Conservation (phyloP, 2,888 invertebrate genomes). For the Gnatocerus cornutus region DNA sequence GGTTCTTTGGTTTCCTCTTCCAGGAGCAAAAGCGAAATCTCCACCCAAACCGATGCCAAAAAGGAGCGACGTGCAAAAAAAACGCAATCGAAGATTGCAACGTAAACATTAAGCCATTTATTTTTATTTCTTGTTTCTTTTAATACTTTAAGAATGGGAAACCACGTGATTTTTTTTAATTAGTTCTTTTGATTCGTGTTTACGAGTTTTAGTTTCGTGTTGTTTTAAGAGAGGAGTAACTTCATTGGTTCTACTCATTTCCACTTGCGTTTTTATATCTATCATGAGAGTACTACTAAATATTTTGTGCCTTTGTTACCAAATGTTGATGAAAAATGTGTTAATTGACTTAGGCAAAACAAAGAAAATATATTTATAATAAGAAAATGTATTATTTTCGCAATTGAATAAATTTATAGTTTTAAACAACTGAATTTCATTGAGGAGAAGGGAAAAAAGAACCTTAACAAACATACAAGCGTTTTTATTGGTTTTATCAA, state of each 20-base stretch:
- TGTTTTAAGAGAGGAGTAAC: constrained; percentile 21
- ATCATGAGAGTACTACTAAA: constrained; percentile 49
- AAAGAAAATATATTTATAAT: constrained; percentile 63
- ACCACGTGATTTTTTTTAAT: constrained; percentile 34
- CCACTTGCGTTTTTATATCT: constrained; percentile 36
- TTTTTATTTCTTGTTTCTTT: constrained; percentile 18
- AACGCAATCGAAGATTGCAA: constrained; percentile 32
- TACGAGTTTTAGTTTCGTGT: constrained; percentile 32
- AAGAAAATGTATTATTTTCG: constrained; percentile 64
- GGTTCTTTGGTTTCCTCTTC: not conserved
- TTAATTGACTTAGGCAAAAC: constrained; percentile 57
- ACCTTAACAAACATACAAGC: no score
- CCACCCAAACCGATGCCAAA: constrained; percentile 40
- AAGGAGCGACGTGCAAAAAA: constrained; percentile 41
- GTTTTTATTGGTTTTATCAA: no score
- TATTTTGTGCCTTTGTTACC: constrained; percentile 67
- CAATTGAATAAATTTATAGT: constrained; percentile 61
- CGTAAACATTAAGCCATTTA: constrained; percentile 27
- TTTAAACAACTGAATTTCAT: constrained; percentile 34
- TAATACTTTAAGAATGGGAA: constrained; percentile 25
- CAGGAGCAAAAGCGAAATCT: constrained; percentile 23
- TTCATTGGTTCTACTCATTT: constrained; percentile 20
- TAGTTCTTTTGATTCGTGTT: constrained; percentile 33
- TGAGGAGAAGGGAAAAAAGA: not conserved
- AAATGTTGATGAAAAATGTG: constrained; percentile 60